These are phyloP conservation scores for Cordilura impudica DNA, from an alignment of 2,888 invertebrate genomes.

Conservation along the genomic window DNA sequence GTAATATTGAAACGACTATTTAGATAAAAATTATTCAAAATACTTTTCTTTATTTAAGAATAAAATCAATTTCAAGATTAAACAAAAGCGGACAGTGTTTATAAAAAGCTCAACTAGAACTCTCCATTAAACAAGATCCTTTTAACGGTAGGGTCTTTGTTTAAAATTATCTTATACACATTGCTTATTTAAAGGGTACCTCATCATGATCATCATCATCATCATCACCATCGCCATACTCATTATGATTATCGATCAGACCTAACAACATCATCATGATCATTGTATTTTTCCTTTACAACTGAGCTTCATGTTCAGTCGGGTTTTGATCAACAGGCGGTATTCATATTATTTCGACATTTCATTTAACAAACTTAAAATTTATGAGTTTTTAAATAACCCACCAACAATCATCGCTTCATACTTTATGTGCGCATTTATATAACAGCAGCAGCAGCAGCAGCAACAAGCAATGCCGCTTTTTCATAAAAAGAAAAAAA, in stretches of 20 bases:
- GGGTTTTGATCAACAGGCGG: constrained; percentile 60
- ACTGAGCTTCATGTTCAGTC: constrained; percentile 3
- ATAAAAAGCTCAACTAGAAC: too few relatives aligned
- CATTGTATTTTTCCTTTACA: neutral
- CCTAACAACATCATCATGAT: neutral
- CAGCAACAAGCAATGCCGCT: neutral
- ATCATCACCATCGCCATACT: constrained; percentile 4
- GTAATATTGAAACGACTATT: too few relatives aligned
- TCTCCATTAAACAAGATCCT: too few relatives aligned
- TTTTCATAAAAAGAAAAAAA: neutral
- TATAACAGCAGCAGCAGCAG: neutral
- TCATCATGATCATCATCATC: neutral
- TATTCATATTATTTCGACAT: constrained; percentile 75
- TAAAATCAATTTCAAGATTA: too few relatives aligned
- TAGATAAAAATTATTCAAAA: too few relatives aligned
- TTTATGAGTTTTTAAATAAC: constrained; percentile 70
- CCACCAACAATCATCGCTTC: constrained; percentile 51
- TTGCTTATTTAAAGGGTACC: neutral
- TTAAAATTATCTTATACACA: neutral
- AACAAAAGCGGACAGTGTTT: too few relatives aligned
- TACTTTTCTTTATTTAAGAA: too few relatives aligned
- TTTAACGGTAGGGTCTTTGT: neutral
- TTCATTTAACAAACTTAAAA: constrained; percentile 71
- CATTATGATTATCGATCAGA: neutral
- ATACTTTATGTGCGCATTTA: constrained; percentile 16